Conservation (phyloP, 2,888 invertebrate genomes). For the Peribatodes rhomboidaria region DNA sequence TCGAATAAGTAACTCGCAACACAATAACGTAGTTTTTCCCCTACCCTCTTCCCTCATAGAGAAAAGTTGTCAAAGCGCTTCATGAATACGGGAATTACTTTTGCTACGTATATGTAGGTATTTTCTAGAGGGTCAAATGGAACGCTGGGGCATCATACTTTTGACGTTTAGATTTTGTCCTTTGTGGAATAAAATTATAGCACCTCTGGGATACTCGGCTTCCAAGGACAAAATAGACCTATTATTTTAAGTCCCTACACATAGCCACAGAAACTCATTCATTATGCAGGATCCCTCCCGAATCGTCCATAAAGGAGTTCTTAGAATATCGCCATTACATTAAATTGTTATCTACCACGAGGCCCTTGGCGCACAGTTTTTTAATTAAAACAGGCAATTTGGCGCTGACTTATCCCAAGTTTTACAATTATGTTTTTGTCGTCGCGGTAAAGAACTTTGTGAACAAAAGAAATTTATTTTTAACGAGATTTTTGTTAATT, state of each 20-base stretch:
- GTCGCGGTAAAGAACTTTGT: slow-evolving; percentile 59
- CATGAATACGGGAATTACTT: slow-evolving; percentile 56
- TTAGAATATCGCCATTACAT: slow-evolving; percentile 76
- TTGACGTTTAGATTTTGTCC: slow-evolving; percentile 49
- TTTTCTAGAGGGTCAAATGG: slow-evolving; percentile 45
- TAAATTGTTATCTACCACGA: slow-evolving; percentile 78
- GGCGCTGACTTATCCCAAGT: slow-evolving; percentile 71
- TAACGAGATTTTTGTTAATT: slow-evolving; percentile 50
- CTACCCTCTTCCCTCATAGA: slow-evolving; percentile 49
- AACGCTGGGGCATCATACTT: slow-evolving; percentile 50
- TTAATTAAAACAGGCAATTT: slow-evolving; percentile 81
- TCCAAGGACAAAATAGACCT: slow-evolving; percentile 43
- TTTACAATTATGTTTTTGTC: slow-evolving; percentile 72
- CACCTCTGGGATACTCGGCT: slow-evolving; percentile 46
- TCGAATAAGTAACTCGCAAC: slow-evolving; percentile 65
- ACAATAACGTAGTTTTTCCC: slow-evolving; percentile 58
- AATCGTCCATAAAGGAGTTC: slow-evolving; percentile 74
- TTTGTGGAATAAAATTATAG: slow-evolving; percentile 49
- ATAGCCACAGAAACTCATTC: slow-evolving; percentile 60
- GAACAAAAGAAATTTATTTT: slow-evolving; percentile 58
- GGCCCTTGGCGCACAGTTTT: slow-evolving; percentile 72
- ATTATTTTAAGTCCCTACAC: slow-evolving; percentile 44
- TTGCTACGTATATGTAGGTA: slow-evolving; percentile 42
- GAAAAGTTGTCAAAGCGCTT: slow-evolving; percentile 57
- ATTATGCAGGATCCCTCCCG: slow-evolving; percentile 71